These are phyloP conservation scores for Cyanoliseus patagonus DNA, from an alignment of 2,113 vertebrate genomes.

Conservation along the genomic window DNA sequence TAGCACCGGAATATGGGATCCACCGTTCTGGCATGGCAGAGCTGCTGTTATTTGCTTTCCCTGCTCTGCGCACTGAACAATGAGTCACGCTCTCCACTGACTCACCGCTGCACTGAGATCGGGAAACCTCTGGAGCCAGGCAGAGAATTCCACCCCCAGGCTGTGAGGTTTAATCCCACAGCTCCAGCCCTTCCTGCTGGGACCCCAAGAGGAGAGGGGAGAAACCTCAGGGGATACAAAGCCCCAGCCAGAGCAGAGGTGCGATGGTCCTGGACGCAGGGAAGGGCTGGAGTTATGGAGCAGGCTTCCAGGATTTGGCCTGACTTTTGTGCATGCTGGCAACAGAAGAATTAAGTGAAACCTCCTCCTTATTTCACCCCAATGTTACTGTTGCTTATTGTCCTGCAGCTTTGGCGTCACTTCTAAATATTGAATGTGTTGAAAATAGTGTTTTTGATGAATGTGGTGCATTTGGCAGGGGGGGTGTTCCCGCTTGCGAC, in stretches of 20 bases:
- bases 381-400: not conserved
- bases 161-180: not conserved
- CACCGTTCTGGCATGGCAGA: rapidly evolving
- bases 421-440: not conserved
- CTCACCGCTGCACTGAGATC: rapidly evolving
- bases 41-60: not conserved
- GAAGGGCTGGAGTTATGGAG: not conserved
- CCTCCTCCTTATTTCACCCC: rapidly evolving
- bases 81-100: not conserved
- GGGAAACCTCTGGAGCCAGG: not conserved
- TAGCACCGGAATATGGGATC: not conserved
- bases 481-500: rapidly evolving
- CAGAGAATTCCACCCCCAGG: not conserved
- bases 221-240: rapidly evolving
- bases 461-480: rapidly evolving
- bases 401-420: rapidly evolving
- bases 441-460: not conserved
- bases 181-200: not conserved
- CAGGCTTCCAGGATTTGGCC: not conserved
- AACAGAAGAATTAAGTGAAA: not conserved
- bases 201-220: not conserved
- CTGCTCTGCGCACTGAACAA: not conserved
- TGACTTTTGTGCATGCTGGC: not conserved
- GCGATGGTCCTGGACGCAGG: rapidly evolving
- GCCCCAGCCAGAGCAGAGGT: rapidly evolving